These are phyloP conservation scores for Diplodus puntazzo DNA, from an alignment of 2,797 vertebrate species.

Conservation along the genomic window DNA sequence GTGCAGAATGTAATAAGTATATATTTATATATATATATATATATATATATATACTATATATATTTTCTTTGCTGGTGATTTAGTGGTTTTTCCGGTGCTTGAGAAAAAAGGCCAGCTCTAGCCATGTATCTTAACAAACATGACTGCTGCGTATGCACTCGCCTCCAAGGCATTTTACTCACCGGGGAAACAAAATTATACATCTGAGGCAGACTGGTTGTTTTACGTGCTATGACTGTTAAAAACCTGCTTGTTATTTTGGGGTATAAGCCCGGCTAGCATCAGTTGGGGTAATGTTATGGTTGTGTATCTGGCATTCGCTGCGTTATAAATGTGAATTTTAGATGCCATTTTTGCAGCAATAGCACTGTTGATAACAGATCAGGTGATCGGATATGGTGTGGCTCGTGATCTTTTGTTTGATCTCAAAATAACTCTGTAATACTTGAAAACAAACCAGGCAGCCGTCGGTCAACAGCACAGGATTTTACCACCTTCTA, in stretches of 20 bases:
- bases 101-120: conserved; percentile 67
- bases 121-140: conserved; percentile 83
- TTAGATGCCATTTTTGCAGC: neutral
- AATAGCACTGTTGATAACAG: conserved; percentile 9
- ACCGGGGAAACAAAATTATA: conserved; percentile 83
- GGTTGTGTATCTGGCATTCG: conserved; percentile 42
- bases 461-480: conserved; percentile 21
- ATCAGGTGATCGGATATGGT: conserved; percentile 19
- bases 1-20: conserved; percentile 85
- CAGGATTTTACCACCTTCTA: conserved; percentile 22
- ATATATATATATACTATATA: too few species aligned
- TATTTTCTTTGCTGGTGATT: conserved; percentile 85
- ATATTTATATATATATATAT: too few species aligned
- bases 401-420: conserved; percentile 4
- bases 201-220: conserved; percentile 78
- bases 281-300: conserved; percentile 44
- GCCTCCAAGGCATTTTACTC: conserved; percentile 80
- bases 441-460: conserved; percentile 33
- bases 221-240: conserved; percentile 77
- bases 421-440: conserved; percentile 24
- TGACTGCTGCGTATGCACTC: conserved; percentile 82
- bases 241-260: conserved; percentile 69
- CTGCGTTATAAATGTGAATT: conserved; percentile 4
- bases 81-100: conserved; percentile 76
- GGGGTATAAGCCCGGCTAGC: conserved; percentile 41